A percentile compares a stretch with the other conserved stretches of the same genome.
These are phyloP conservation scores for Hipposideros armiger DNA, from an alignment of 2,113 vertebrate genomes.

Conservation along the genomic window DNA sequence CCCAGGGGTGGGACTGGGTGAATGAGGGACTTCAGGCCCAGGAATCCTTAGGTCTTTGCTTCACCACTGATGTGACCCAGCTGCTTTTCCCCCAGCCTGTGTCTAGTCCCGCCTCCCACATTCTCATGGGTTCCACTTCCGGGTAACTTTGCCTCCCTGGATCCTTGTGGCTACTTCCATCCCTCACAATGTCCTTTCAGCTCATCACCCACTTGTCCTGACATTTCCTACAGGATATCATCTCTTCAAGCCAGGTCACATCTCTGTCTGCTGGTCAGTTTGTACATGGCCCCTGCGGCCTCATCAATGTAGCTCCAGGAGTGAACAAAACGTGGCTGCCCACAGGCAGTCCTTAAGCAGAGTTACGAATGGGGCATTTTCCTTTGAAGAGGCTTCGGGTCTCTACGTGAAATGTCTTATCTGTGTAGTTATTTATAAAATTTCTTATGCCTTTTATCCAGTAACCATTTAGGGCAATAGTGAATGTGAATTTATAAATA, in stretches of 20 bases:
- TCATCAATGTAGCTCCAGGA: background rate
- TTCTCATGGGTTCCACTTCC: background rate
- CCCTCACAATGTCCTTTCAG: background rate
- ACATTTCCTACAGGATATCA: background rate
- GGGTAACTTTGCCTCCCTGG: background rate
- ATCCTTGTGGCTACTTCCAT: background rate
- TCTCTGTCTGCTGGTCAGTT: background rate
- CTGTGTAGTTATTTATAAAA: background rate
- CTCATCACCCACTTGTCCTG: background rate
- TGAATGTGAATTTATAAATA: conserved; percentile 25
- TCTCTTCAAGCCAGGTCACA: background rate
- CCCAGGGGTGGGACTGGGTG: background rate
- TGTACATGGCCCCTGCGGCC: background rate
- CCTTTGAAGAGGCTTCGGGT: background rate
- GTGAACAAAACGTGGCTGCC: background rate
- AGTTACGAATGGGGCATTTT: background rate
- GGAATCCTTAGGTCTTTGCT: background rate
- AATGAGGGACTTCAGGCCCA: background rate
- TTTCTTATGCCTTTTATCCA: background rate
- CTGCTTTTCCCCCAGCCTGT: background rate
- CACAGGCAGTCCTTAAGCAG: background rate
- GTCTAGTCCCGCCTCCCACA: background rate
- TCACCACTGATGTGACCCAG: background rate
- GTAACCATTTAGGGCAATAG: background rate
- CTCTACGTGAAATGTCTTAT: background rate